Base-by-base conservation (phyloP, 2,888 invertebrate genomes). In the Torymus auratus region DNA sequence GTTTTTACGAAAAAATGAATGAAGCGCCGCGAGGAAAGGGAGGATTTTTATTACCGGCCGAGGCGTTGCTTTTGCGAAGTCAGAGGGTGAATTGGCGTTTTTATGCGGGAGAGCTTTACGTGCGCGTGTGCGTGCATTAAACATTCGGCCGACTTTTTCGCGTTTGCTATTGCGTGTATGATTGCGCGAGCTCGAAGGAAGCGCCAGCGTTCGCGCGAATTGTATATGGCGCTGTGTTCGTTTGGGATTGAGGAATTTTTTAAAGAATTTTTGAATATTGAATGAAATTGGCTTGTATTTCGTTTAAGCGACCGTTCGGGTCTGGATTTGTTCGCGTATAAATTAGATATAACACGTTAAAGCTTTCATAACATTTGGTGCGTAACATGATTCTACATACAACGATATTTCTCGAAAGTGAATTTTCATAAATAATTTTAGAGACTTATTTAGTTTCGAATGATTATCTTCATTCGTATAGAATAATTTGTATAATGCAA, bases 1-100 rank as follows among this genome's bases (percentile, higher is more conserved):
- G 56, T 52, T 77, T 77, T 28, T 41, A 12, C 55, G 61, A 77
- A 77, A 70, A 67, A 69, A 70, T 77, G 13, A 62, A 69, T 55
- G 55, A 69, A 17, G 41, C 13, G 3, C 14, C n/a, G 52, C 11
- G 11, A 60, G 11, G 15, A 52, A 65, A 17, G n/a, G 41, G 23
- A 68, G 14, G 41, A 15, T 60, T 68, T 75, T 76, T 68, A 75
- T 56, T 75, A 60, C 52, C 41, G 41, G 41, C 41, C 41, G 5
- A 41, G 41, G 41, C 41, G 41, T 41, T 41, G 41, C 41, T 41
- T 0, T 7, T 23, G 13, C 14, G 56, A 53, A 53, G 53, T 12
- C 17, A 52, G 41, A 41, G 50, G 14, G 14, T 7, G 50, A 75
- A 68, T 61, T 60, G 75, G 55, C 53, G 52, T 17, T 55, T 60